These are phyloP conservation scores for Thymelicus acteon DNA, from an alignment of 2,888 invertebrate genomes.

Conservation along the genomic window DNA sequence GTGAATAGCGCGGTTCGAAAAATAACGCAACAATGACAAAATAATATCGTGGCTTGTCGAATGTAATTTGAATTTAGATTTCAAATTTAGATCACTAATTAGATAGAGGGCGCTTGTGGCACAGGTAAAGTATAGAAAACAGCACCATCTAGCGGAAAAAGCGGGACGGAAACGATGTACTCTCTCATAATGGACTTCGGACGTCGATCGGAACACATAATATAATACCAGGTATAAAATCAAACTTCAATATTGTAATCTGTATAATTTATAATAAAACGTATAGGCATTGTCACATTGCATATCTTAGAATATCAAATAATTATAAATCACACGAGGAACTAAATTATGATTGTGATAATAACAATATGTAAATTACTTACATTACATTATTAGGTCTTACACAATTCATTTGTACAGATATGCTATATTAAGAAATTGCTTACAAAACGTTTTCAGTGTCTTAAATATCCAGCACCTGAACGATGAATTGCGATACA, in stretches of 20 bases:
- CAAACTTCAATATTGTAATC: slow-evolving; percentile 50
- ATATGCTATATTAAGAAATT: slow-evolving; percentile 9
- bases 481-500: slow-evolving; percentile 21
- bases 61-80: too few species aligned
- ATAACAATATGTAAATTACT: slow-evolving; percentile 18
- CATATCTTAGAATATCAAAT: slow-evolving; percentile 43
- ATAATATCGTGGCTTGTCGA: too few species aligned
- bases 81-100: too few species aligned
- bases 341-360: slow-evolving; percentile 39
- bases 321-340: slow-evolving; percentile 39
- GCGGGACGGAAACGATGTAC: too few species aligned
- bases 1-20: too few species aligned
- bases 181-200: too few species aligned
- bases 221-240: slow-evolving; percentile 16
- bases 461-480: slow-evolving; percentile 36
- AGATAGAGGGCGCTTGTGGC: too few species aligned
- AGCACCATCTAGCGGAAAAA: too few species aligned
- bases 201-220: too few species aligned
- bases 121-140: too few species aligned
- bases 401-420: slow-evolving; percentile 18
- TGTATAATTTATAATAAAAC: slow-evolving; percentile 68
- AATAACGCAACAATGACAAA: too few species aligned
- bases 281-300: slow-evolving; percentile 44
- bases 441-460: slow-evolving; percentile 11
- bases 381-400: slow-evolving; percentile 6